These are phyloP conservation scores for Brachyhypopomus occidentalis DNA, from an alignment of 2,113 vertebrate species.

Conservation along the genomic window DNA sequence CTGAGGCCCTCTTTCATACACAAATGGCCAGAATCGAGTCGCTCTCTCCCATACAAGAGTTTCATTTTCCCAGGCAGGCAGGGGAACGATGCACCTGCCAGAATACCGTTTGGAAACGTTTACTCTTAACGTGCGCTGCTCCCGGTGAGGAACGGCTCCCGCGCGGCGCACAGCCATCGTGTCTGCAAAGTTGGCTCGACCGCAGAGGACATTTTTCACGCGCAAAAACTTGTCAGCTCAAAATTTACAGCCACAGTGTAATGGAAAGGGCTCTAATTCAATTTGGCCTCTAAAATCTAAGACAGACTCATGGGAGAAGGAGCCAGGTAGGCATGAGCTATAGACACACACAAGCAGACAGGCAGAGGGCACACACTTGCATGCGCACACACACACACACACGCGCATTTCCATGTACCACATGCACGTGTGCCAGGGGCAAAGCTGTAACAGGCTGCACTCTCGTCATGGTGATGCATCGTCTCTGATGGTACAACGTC, in stretches of 20 bases:
- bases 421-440: slow-evolving; percentile 12
- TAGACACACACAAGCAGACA: neutral
- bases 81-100: slow-evolving; percentile 57
- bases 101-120: slow-evolving; percentile 44
- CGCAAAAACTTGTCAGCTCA: slow-evolving; percentile 53
- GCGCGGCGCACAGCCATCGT: slow-evolving; percentile 28
- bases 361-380: neutral
- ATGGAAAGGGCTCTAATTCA: slow-evolving; percentile 63
- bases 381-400: neutral
- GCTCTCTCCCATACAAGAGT: slow-evolving; percentile 35
- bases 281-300: slow-evolving; percentile 56
- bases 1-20: slow-evolving; percentile 46
- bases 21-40: slow-evolving; percentile 53
- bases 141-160: slow-evolving; percentile 30
- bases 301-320: slow-evolving; percentile 35
- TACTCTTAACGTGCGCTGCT: slow-evolving; percentile 41
- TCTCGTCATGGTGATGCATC: slow-evolving; percentile 49
- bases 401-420: neutral
- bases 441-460: slow-evolving; percentile 12
- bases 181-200: slow-evolving; percentile 48
- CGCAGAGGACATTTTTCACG: slow-evolving; percentile 58
- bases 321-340: neutral
- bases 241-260: slow-evolving; percentile 62
- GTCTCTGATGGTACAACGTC: slow-evolving; percentile 39
- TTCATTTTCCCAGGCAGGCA: slow-evolving; percentile 48